Evolutionary conservation across 1,140 invertebrate species (phyloP).

Genomic region (Drosophila tani): DNA sequence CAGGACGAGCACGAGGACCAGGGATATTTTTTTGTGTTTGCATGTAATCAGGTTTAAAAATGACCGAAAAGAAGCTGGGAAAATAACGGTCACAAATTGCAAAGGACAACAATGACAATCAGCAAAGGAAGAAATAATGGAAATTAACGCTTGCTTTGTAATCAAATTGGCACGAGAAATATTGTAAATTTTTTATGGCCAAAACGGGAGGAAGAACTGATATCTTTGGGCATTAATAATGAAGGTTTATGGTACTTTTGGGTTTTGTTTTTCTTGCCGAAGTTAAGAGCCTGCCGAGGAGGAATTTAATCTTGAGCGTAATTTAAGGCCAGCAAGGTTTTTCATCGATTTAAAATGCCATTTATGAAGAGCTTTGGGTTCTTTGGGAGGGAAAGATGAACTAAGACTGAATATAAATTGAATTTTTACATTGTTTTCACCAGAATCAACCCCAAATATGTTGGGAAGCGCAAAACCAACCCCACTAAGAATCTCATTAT

Average conservation of each 20-base stretch:
- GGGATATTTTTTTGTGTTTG: constrained; percentile 56
- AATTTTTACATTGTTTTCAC: constrained; percentile 8
- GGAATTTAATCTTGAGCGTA: constrained; percentile 3
- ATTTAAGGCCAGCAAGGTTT: constrained; percentile 1
- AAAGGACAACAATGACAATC: constrained; percentile 69
- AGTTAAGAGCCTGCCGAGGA: background rate
- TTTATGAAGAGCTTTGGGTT: background rate
- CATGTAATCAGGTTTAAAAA: constrained; percentile 78
- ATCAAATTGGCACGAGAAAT: constrained; percentile 67
- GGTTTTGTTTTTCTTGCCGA: constrained; percentile 24
- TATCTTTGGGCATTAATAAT: constrained; percentile 44
- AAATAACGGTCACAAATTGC: constrained; percentile 66
- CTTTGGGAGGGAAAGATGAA: background rate
- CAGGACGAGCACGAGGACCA: constrained; percentile 40
- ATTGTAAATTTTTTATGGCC: constrained; percentile 49
- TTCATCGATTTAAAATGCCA: constrained; percentile 19
- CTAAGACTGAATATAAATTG: background rate
- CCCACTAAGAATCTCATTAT: constrained; percentile 51
- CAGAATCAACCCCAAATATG: constrained; percentile 23
- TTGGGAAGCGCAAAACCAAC: constrained; percentile 7
- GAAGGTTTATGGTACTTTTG: constrained; percentile 43
- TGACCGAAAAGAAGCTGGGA: constrained; percentile 58
- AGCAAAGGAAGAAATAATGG: constrained; percentile 52
- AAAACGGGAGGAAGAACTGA: constrained; percentile 27
- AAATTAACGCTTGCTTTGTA: constrained; percentile 76